Evolutionary conservation across 2,888 invertebrate species (phyloP).

Genomic region (Corbicula japonica): DNA sequence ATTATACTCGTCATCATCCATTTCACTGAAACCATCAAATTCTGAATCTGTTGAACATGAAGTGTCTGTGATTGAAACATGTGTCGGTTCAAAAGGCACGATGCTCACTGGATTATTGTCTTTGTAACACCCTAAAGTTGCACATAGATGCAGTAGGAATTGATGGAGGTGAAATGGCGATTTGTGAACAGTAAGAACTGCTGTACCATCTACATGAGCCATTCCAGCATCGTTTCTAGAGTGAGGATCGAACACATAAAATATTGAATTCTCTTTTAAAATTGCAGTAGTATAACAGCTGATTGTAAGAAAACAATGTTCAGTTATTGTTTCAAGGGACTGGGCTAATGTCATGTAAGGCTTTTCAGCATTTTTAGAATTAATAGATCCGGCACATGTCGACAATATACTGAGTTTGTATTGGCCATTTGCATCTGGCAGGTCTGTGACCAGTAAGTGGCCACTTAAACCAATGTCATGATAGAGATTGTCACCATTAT

Average conservation of each 20-base stretch:
- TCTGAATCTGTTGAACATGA: slow-evolving; percentile 20
- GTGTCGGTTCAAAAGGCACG: slow-evolving; percentile 34
- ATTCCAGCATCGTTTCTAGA: slow-evolving; percentile 22
- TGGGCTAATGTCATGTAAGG: slow-evolving; percentile 12
- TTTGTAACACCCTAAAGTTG: too few relatives aligned
- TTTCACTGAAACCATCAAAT: slow-evolving; percentile 35
- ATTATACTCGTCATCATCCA: slow-evolving; percentile 27
- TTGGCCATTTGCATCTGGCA: slow-evolving; percentile 5
- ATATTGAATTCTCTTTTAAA: slow-evolving; percentile 25
- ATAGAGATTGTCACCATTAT: slow-evolving; percentile 30
- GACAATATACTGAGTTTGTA: slow-evolving; percentile 21
- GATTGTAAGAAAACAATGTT: slow-evolving; percentile 20
- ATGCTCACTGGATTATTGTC: too few relatives aligned
- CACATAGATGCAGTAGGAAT: too few relatives aligned
- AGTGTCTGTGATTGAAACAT: slow-evolving; percentile 22
- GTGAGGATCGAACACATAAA: slow-evolving; percentile 34
- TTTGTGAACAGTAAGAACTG: slow-evolving; percentile 22
- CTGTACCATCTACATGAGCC: slow-evolving; percentile 28
- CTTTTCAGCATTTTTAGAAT: not conserved
- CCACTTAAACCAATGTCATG: slow-evolving; percentile 18
- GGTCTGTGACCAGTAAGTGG: slow-evolving; percentile 23
- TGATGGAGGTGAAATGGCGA: too few relatives aligned
- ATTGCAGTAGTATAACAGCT: slow-evolving; percentile 22
- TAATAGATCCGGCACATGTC: slow-evolving; percentile 26
- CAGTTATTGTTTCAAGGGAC: not conserved